phyloP scores from a whole-genome alignment of 2,888 invertebrate species.

The Leucoptera coffeella region DNA sequence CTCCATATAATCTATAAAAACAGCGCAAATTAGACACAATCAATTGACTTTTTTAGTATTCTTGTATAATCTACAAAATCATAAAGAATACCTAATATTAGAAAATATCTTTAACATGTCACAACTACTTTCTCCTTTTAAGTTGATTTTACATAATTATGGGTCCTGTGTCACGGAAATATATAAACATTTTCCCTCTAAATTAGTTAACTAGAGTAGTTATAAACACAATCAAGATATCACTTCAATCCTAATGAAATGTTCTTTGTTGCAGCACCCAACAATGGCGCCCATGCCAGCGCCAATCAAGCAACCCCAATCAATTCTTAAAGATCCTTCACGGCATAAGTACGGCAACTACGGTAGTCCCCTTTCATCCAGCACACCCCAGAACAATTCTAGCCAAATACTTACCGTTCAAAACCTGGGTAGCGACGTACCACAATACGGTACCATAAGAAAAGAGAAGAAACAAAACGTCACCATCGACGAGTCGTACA shows the following conservation, averaged over 20 bases:
- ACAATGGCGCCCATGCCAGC: slow-evolving; percentile 24
- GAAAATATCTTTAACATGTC: too few species aligned
- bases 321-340: slow-evolving; percentile 59
- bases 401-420: slow-evolving; percentile 57
- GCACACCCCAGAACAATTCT: slow-evolving; percentile 34
- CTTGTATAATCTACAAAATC: too few species aligned
- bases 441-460: slow-evolving; percentile 46
- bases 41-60: too few species aligned
- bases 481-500: slow-evolving; percentile 40
- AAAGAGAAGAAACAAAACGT: slow-evolving; percentile 49
- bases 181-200: too few species aligned
- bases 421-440: slow-evolving; percentile 42
- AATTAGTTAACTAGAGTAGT: too few species aligned
- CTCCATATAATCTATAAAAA: too few species aligned
- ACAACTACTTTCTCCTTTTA: too few species aligned
- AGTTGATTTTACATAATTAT: too few species aligned
- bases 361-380: slow-evolving; percentile 35
- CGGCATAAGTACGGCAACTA: slow-evolving; percentile 53
- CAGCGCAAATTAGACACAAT: too few species aligned
- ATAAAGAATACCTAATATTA: too few species aligned
- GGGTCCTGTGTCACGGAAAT: too few species aligned
- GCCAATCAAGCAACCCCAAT: slow-evolving; percentile 51
- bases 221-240: too few species aligned
- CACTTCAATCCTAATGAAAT: not conserved
- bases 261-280: slow-evolving; percentile 25